A percentile compares a stretch with the other conserved stretches of the same genome.
Evolutionary conservation across 2,797 vertebrate genomes (phyloP).

Genomic region (Hippopotamyrus pictus): DNA sequence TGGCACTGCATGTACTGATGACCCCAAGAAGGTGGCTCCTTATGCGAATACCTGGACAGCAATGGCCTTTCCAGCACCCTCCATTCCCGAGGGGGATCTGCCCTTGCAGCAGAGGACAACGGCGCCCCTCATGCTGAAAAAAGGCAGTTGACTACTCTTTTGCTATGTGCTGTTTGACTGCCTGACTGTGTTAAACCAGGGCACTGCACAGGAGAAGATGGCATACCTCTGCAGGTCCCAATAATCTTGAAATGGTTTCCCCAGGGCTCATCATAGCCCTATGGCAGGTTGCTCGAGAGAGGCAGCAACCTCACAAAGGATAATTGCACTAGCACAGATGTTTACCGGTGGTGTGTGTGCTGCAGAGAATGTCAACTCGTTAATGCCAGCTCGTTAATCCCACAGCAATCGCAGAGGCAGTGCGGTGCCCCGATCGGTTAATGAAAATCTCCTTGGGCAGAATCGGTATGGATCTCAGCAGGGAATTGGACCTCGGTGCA

Average conservation of each 20-base stretch:
- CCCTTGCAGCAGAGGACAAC: background rate
- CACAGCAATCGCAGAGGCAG: background rate
- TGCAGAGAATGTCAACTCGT: background rate
- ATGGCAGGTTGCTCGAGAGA: background rate
- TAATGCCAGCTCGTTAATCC: background rate
- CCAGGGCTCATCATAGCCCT: background rate
- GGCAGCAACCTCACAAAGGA: background rate
- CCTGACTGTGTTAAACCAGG: background rate
- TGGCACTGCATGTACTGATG: background rate
- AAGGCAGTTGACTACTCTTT: background rate
- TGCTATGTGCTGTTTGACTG: background rate
- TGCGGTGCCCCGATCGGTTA: background rate
- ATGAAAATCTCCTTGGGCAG: background rate
- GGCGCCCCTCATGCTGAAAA: background rate
- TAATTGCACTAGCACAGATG: background rate
- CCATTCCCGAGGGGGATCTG: background rate
- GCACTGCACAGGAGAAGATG: background rate
- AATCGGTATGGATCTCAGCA: constrained; percentile 2
- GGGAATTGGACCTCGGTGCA: background rate
- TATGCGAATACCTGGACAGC: background rate
- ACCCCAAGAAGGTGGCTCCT: background rate
- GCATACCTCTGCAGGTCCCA: background rate
- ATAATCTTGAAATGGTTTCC: background rate
- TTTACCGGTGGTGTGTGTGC: background rate
- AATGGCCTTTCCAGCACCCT: background rate